Conservation (phyloP, 1,140 invertebrate genomes). For the Drosophila azteca region DNA sequence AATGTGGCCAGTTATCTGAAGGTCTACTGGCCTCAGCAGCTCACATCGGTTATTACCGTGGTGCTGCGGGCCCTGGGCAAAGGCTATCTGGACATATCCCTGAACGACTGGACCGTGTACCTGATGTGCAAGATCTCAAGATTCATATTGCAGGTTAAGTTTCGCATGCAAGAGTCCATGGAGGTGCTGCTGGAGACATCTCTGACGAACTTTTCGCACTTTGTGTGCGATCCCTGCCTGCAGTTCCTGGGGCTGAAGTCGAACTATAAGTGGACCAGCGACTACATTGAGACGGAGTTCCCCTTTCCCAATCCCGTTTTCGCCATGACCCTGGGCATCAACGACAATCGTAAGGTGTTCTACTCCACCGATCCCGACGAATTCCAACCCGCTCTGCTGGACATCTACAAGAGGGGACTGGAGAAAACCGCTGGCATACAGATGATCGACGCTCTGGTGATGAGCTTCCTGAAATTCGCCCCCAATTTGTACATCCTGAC, state of each 20-base stretch:
- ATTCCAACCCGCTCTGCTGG: constrained; percentile 62
- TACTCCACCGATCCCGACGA: constrained; percentile 77
- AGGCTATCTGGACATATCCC: constrained; percentile 73
- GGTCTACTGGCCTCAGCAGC: constrained; percentile 66
- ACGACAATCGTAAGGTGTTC: constrained; percentile 53
- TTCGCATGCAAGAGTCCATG: constrained; percentile 81
- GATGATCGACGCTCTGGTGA: constrained; percentile 60
- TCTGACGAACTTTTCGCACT: constrained; percentile 57
- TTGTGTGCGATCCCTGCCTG: constrained; percentile 69
- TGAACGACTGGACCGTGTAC: constrained; percentile 66
- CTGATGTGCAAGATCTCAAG: constrained; percentile 74
- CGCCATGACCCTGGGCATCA: constrained; percentile 61
- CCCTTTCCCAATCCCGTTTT: constrained; percentile 68
- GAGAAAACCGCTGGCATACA: constrained; percentile 68
- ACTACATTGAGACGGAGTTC: constrained; percentile 72
- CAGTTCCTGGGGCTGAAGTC: constrained; percentile 52
- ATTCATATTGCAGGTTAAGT: constrained; percentile 73
- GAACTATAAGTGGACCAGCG: constrained; percentile 64
- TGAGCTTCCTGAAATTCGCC: constrained; percentile 65
- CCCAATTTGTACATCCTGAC: constrained; percentile 70
- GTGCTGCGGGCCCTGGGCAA: constrained; percentile 67
- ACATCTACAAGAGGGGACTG: constrained; percentile 64
- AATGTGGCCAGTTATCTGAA: constrained; percentile 65
- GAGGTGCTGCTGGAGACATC: constrained; percentile 68
- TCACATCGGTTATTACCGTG: constrained; percentile 58